Conservation (phyloP, 2,797 vertebrate species). For the Columba guinea region DNA sequence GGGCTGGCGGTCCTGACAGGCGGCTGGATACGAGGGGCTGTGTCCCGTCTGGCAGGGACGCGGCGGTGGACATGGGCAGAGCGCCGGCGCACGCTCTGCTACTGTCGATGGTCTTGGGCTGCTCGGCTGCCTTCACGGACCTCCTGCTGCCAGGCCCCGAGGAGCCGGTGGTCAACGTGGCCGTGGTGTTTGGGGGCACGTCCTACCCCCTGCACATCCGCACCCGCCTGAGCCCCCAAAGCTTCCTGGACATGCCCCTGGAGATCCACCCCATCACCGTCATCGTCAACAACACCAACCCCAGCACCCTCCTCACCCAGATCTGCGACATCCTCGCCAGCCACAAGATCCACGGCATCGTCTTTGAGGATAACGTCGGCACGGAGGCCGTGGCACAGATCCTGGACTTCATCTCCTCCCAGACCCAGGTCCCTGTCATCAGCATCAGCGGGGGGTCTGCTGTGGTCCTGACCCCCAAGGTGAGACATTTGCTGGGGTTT, state of each 20-base stretch:
- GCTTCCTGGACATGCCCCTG: constrained; percentile 94
- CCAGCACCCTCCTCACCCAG: constrained; percentile 91
- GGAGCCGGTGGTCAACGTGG: constrained; percentile 88
- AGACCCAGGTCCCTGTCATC: constrained; percentile 92
- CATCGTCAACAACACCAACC: constrained; percentile 93
- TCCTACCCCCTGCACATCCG: constrained; percentile 87
- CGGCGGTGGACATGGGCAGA: constrained; percentile 77
- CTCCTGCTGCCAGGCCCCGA: constrained; percentile 62
- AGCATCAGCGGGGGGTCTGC: constrained; percentile 96
- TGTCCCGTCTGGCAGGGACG: constrained; percentile 59
- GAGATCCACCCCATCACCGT: constrained; percentile 94
- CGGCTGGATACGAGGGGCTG: neutral
- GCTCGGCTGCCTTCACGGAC: constrained; percentile 74
- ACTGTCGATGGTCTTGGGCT: constrained; percentile 73
- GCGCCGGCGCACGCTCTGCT: constrained; percentile 71
- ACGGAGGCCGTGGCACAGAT: constrained; percentile 96
- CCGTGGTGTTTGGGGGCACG: constrained; percentile 92
- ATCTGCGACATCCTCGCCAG: constrained; percentile 90
- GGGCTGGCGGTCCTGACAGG: neutral
- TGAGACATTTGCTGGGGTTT: constrained; percentile 58
- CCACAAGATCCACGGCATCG: constrained; percentile 89
- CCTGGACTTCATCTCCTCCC: constrained; percentile 94
- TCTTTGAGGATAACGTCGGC: constrained; percentile 95
- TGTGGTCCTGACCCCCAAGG: constrained; percentile 94
- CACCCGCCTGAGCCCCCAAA: constrained; percentile 88